These are phyloP conservation scores for Hypomecis atomaria DNA, from an alignment of 2,888 invertebrate species.

Conservation along the genomic window DNA sequence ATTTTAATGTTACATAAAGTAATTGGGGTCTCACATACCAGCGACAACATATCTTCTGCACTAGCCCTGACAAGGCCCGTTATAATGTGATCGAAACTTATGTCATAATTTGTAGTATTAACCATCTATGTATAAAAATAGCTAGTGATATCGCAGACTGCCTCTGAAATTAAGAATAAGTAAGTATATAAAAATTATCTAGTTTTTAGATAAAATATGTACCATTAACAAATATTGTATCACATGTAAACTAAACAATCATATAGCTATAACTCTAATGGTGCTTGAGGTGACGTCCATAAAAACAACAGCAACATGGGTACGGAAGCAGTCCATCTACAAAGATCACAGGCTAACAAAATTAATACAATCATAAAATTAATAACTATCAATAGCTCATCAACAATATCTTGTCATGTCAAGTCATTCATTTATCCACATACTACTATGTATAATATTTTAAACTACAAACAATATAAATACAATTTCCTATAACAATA, in stretches of 20 bases:
- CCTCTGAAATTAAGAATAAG: slow-evolving; percentile 36
- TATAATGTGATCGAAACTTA: background rate
- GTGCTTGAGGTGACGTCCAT: slow-evolving; percentile 20
- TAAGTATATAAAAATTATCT: slow-evolving; percentile 12
- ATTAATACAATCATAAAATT: slow-evolving; percentile 45
- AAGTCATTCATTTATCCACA: slow-evolving; percentile 62
- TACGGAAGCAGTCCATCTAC: slow-evolving; percentile 55
- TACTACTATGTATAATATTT: slow-evolving; percentile 52
- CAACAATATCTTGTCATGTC: slow-evolving; percentile 62
- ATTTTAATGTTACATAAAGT: too few relatives aligned
- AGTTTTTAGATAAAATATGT: slow-evolving; percentile 23
- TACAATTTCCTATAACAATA: slow-evolving; percentile 70
- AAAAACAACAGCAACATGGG: slow-evolving; percentile 42
- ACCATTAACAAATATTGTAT: slow-evolving; percentile 31
- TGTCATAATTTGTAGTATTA: background rate
- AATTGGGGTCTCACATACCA: too few relatives aligned
- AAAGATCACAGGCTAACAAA: slow-evolving; percentile 51
- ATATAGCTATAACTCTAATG: slow-evolving; percentile 16
- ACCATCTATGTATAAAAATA: slow-evolving; percentile 49
- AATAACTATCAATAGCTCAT: slow-evolving; percentile 46
- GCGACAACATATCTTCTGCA: background rate
- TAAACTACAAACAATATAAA: slow-evolving; percentile 73
- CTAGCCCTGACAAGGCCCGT: background rate
- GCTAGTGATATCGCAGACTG: slow-evolving; percentile 51
- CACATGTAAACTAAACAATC: slow-evolving; percentile 18